Evolutionary conservation across 2,797 vertebrate genomes (phyloP), one percentile per base, ranked within the genome.

Genomic region (Enteromius unitaeniatus): DNA sequence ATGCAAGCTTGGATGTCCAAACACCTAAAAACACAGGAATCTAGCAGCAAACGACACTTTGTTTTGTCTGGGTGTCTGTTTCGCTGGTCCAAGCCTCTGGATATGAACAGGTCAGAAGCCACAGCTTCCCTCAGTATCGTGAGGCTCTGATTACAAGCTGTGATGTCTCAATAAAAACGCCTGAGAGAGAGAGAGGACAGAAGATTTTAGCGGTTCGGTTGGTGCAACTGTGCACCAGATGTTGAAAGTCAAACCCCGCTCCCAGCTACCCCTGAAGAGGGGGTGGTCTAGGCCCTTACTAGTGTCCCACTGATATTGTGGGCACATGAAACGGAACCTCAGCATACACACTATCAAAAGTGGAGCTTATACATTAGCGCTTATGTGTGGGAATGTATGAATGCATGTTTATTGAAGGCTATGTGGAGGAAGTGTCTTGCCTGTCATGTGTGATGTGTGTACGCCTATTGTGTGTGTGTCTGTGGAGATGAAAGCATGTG

Each of bases 211-310:
- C 88, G 92, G 87, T 86, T 91, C 87, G 88, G 86, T 88, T 90
- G 89, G 88, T 92, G 91, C 94, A 94, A 95, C 94, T 95, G 94
- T 90, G 90, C 85, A 89, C 93, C 95, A 96, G 93, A 95, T 95
- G 95, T 95, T 94, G 88, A 89, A 86, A 86, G 86, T 80, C 90
- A 89, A 69, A 84, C 86, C 89, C 78, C 47, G 19, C 89, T 87
- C 82, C 80, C 81, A 86, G 90, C 88, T 69, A 45, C 64, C 37
- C 49, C 85, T 84, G 76, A 88, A 88, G 88, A 82, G 83, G 80
- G 89, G 85, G 89, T 86, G 85, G 84, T 89, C 86, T 89, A 72
- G 86, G 79, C 85, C 85, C 89, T 89, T 68, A 51, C 86, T 89
- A 82, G 73, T 58, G 89, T 69, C 82, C 84, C 87, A 87, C 65